Evolutionary conservation across 2,888 invertebrate genomes (phyloP).

Genomic region (Baronia brevicornis): DNA sequence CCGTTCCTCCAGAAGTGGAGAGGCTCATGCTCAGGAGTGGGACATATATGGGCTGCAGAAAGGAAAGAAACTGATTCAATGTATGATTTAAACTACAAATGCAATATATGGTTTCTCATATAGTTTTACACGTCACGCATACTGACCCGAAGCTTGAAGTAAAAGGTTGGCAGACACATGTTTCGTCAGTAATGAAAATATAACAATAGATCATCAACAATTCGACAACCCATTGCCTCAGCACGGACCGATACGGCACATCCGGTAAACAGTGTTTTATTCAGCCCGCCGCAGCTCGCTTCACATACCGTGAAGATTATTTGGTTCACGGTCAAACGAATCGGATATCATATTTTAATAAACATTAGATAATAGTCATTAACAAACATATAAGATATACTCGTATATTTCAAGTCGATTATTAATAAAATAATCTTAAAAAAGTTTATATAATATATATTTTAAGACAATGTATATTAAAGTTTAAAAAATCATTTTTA

Average conservation of each 20-base stretch:
- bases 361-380: slow-evolving; percentile 1
- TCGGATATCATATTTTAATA: slow-evolving; percentile 12
- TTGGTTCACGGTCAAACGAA: slow-evolving; percentile 53
- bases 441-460: no score
- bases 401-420: not conserved
- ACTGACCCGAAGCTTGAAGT: no score
- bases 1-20: no score
- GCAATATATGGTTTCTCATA: not conserved
- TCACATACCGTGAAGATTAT: slow-evolving; percentile 57
- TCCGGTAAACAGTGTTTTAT: slow-evolving; percentile 34
- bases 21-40: no score
- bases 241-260: slow-evolving; percentile 32
- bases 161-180: slow-evolving; percentile 26
- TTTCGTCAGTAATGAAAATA: slow-evolving; percentile 55
- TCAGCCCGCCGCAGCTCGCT: slow-evolving; percentile 25
- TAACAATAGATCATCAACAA: slow-evolving; percentile 66
- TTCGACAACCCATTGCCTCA: slow-evolving; percentile 36
- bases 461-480: no score
- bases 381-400: not conserved
- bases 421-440: no score
- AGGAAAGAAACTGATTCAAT: no score
- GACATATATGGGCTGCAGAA: no score
- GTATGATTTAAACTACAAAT: not conserved
- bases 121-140: no score
- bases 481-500: no score